Conservation (phyloP, 2,888 invertebrate genomes). For the Cryptus armator region DNA sequence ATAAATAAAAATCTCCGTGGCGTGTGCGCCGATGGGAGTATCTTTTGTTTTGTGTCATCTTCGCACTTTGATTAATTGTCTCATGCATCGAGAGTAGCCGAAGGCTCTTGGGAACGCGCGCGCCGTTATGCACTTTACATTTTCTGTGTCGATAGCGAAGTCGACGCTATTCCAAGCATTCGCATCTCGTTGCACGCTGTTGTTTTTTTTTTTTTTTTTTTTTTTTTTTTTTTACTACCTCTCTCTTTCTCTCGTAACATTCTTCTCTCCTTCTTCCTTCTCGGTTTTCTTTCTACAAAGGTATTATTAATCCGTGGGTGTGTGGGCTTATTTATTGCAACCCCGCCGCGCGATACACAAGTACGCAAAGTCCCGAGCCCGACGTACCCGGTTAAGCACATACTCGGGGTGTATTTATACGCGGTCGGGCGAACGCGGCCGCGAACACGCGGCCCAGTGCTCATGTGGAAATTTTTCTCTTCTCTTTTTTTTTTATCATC, state of each 20-base stretch:
- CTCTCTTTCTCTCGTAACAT: slow-evolving; percentile 42
- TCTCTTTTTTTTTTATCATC: slow-evolving; percentile 37
- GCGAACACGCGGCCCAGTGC: slow-evolving; percentile 69
- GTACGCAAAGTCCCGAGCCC: slow-evolving; percentile 47
- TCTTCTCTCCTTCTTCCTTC: slow-evolving; percentile 44
- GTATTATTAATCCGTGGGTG: slow-evolving; percentile 69
- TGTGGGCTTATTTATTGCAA: slow-evolving; percentile 70
- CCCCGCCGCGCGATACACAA: slow-evolving; percentile 49
- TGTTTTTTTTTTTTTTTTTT: slow-evolving; percentile 27
- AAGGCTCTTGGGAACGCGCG: slow-evolving; percentile 34
- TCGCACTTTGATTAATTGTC: slow-evolving; percentile 58
- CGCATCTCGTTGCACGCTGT: slow-evolving; percentile 45
- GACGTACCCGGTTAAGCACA: slow-evolving; percentile 69
- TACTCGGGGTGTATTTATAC: slow-evolving; percentile 75
- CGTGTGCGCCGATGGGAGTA: slow-evolving; percentile 37
- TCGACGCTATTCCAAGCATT: slow-evolving; percentile 37
- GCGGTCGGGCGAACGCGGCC: slow-evolving; percentile 68
- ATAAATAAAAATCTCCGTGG: neutral
- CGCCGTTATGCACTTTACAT: slow-evolving; percentile 56
- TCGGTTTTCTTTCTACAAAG: slow-evolving; percentile 62
- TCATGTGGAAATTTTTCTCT: slow-evolving; percentile 76
- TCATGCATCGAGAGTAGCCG: slow-evolving; percentile 51
- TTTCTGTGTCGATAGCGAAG: slow-evolving; percentile 57
- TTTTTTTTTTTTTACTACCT: slow-evolving; percentile 38
- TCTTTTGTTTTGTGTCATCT: slow-evolving; percentile 44